These are phyloP conservation scores for Tyrannus savana DNA, from an alignment of 2,113 vertebrate species.

Conservation along the genomic window DNA sequence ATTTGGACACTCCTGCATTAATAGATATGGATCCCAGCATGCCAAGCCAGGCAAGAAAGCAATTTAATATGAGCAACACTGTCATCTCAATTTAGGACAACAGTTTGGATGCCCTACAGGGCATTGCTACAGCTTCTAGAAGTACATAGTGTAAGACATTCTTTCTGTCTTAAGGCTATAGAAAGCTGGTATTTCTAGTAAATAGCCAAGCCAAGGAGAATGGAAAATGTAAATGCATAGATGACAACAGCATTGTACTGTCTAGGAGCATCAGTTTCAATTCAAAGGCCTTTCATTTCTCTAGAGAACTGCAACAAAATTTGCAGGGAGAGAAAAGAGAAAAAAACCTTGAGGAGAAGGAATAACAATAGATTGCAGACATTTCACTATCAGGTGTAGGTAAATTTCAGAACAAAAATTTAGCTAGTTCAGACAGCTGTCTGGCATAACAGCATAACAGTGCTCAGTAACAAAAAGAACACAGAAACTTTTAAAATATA, in stretches of 20 bases:
- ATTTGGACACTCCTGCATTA: conserved; percentile 80
- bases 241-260: conserved; percentile 33
- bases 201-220: conserved; percentile 67
- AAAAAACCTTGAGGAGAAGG: background rate
- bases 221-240: conserved; percentile 48
- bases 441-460: background rate
- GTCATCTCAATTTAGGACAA: conserved; percentile 86
- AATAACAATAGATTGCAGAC: background rate
- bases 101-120: conserved; percentile 78
- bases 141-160: conserved; percentile 63
- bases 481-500: background rate
- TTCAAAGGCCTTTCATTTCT: conserved; percentile 1
- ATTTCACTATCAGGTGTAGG: background rate
- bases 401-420: background rate
- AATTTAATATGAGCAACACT: conserved; percentile 83
- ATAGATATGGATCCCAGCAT: conserved; percentile 82
- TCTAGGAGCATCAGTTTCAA: conserved; percentile 31
- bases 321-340: background rate
- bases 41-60: conserved; percentile 76
- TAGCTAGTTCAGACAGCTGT: background rate
- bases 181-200: conserved; percentile 73
- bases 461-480: background rate
- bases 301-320: background rate
- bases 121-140: conserved; percentile 71
- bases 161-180: conserved; percentile 68